Evolutionary conservation across 2,888 invertebrate species (phyloP), one percentile per base, ranked within the genome.

Genomic region (Leucoma salicis): DNA sequence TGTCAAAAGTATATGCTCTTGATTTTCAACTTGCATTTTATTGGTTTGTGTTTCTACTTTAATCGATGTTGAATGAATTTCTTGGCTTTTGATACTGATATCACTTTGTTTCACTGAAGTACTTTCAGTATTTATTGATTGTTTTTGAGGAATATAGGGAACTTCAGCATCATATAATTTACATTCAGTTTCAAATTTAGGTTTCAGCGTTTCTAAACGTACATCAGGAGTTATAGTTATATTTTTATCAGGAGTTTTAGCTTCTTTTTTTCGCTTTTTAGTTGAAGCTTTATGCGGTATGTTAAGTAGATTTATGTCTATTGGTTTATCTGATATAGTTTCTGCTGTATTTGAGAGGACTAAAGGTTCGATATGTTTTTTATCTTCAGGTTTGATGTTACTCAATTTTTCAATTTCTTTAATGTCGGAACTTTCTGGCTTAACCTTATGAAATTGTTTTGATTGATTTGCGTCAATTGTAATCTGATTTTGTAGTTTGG

Each of bases 251-350:
- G 53, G 36, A 31, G 55, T 46, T 46, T 68, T 68, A 1, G 64
- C 49, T n/a, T 65, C 65, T 8, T 63, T 71, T 48, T 65, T 70
- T 1, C 62, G 53, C 42, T 68, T 70, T 16, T 72, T 74, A 1
- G 59, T 64, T 48, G 55, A 62, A 8, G 43, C 36, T 35, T 47
- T 58, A 18, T 57, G 60, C 16, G 56, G 50, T 10, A 57, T 31
- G 10, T 34, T 39, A n/a, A 62, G 35, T 1, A 44, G 7, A 29
- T 46, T 35, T 1, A 53, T 28, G 34, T 55, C 47, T 38, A 52
- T 43, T 4, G 44, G 42, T 35, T 49, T 44, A 41, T 47, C 35
- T 7, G 45, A 27, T 13, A 6, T 7, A 21, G 16, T 7, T 4
- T 15, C n/a, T 25, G 35, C n/a, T 16, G 29, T 12, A 8, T 18